Conservation (phyloP, 1,140 invertebrate genomes). For the Rhopalosiphum padi region DNA sequence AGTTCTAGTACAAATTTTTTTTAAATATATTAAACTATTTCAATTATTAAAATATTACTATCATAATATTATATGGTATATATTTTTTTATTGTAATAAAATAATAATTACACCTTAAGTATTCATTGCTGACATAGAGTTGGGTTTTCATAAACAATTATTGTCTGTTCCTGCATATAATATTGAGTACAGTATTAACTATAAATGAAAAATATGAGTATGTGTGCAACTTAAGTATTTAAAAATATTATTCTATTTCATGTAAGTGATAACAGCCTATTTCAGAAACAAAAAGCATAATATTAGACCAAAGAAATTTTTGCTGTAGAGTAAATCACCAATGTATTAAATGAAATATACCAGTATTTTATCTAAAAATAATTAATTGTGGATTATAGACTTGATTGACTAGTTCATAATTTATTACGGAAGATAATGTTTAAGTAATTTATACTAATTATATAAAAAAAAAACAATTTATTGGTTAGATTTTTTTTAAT, state of each 20-base stretch:
- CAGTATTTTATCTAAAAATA: neutral
- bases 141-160: neutral
- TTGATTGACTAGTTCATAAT: neutral
- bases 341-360: neutral
- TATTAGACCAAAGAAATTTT: neutral
- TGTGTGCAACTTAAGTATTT: neutral
- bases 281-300: neutral
- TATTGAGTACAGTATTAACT: neutral
- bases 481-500: neutral
- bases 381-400: neutral
- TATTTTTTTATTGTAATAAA: slow-evolving; percentile 4
- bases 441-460: neutral
- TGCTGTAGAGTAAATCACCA: neutral
- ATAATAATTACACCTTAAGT: neutral
- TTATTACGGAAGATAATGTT: neutral
- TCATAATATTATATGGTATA: neutral
- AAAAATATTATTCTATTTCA: neutral
- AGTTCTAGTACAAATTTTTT: neutral
- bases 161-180: neutral
- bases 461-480: neutral
- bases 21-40: neutral
- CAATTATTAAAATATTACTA: slow-evolving; percentile 6
- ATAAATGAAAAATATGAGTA: neutral
- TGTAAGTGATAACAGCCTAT: neutral
- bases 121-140: neutral